Evolutionary conservation across 2,797 vertebrate species (phyloP).

Genomic region (Echeneis naucrates): DNA sequence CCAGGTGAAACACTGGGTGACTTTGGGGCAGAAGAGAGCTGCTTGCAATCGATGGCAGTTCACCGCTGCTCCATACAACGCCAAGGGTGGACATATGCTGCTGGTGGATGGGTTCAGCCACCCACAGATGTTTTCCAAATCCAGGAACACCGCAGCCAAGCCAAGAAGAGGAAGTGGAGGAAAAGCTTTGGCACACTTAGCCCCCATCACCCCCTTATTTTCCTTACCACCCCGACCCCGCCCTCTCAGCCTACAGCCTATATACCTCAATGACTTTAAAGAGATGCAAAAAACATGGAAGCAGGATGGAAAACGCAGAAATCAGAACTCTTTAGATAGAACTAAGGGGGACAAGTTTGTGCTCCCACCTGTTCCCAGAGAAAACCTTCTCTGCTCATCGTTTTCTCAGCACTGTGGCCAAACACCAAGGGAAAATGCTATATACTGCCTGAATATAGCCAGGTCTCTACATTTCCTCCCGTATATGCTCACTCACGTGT

Average conservation of each 20-base stretch:
- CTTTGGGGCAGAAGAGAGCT: conserved; percentile 65
- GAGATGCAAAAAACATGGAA: conserved; percentile 13
- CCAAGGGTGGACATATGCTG: conserved; percentile 73
- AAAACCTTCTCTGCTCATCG: conserved; percentile 41
- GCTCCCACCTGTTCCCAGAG: conserved; percentile 69
- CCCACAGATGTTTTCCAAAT: conserved; percentile 80
- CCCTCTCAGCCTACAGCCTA: conserved; percentile 10
- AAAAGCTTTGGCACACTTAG: conserved; percentile 43
- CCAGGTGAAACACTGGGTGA: conserved; percentile 81
- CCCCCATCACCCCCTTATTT: conserved; percentile 16
- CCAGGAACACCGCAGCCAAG: conserved; percentile 54
- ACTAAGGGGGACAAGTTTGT: conserved; percentile 46
- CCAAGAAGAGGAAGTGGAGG: conserved; percentile 28
- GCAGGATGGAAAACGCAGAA: background rate
- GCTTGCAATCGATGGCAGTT: conserved; percentile 31
- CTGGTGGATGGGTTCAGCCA: conserved; percentile 83
- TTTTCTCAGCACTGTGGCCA: conserved; percentile 66
- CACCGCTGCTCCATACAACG: conserved; percentile 40
- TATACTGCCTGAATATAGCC: conserved; percentile 79
- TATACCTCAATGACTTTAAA: conserved; percentile 6
- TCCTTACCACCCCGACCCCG: background rate
- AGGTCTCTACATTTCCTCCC: conserved; percentile 69
- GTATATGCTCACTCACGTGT: background rate
- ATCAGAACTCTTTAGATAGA: conserved; percentile 5
- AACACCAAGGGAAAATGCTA: conserved; percentile 80